Base-by-base conservation (phyloP, 2,113 vertebrate genomes). In the Trogon melanurus region DNA sequence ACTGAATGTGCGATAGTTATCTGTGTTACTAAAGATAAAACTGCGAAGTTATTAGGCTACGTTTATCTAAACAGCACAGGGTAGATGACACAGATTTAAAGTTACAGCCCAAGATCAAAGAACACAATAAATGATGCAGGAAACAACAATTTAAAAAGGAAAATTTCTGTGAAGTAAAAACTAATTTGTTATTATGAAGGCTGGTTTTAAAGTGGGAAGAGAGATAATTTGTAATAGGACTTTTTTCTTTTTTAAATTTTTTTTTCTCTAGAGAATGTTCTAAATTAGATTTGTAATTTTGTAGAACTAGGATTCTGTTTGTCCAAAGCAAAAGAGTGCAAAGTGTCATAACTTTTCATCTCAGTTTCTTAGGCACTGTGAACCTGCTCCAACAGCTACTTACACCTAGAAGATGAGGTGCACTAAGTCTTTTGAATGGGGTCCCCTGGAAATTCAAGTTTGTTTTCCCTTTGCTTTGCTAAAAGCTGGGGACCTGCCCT, bases 31-130 rank as follows among this genome's bases (percentile, higher is more conserved):
- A 72, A 98, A 97, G 95, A 97, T 97, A 96, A 94, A 97, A 95
- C 96, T 95, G 84, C 70, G 36, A 95, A 97, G 93, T 98, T 98
- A 97, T 95, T 97, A 94, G 95, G 74, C 91, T 97, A 32, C 36
- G 29, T 95, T 98, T 97, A 98, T 97, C 96, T 97, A 74, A 96
- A 96, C 96, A 91, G 80, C 53, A 78, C 90, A 96, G 79, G 89
- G 41, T 95, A 96, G 93, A 97, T 97, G 91, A 96, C 94, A 94
- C n/a, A 96, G 92, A 97, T 96, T 96, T 97, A 91, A 95, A 93
- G 50, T 94, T 88, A 92, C 65, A 92, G 87, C 45, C 16, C 67
- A 91, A 98, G 97, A 98, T 98, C 98, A 98, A 98, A 98, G 97
- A 91, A 97, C 29, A 75, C 87, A 97, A 97, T 98, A 98, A 95